phyloP scores from a whole-genome alignment of 2,113 vertebrate genomes.

The Chloropsis cyanopogon region DNA sequence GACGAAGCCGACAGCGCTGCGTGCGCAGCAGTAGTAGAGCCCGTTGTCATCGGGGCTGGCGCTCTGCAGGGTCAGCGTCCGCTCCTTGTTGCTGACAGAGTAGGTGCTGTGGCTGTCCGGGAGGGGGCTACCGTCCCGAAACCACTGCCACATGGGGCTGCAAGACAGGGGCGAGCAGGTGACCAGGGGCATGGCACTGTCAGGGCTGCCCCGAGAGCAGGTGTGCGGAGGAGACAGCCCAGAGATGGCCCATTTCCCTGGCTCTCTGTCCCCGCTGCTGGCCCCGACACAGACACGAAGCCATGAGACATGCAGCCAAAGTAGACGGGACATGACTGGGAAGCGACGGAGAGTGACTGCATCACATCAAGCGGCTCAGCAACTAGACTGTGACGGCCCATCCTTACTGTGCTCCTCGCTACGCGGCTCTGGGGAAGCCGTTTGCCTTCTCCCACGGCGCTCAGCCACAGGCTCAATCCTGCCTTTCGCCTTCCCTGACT shows the following conservation, averaged over 20 bases:
- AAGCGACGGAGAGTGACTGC: slow-evolving; percentile 48
- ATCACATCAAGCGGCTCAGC: slow-evolving; percentile 40
- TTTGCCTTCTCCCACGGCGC: slow-evolving; percentile 36
- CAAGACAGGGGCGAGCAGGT: not conserved
- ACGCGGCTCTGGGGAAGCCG: slow-evolving; percentile 6
- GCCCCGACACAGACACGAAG: slow-evolving; percentile 32
- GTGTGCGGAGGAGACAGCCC: not conserved
- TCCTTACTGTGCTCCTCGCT: slow-evolving; percentile 64
- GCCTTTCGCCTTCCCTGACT: slow-evolving; percentile 37
- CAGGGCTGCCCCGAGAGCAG: not conserved
- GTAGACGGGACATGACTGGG: slow-evolving; percentile 20
- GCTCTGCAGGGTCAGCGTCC: slow-evolving; percentile 81
- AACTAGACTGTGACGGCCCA: not conserved
- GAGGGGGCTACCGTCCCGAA: slow-evolving; percentile 78
- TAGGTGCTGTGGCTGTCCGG: slow-evolving; percentile 74
- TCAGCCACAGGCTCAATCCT: slow-evolving; percentile 53
- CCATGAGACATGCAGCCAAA: slow-evolving; percentile 57
- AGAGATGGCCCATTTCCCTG: slow-evolving; percentile 12
- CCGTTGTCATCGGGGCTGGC: slow-evolving; percentile 85
- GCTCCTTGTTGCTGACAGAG: slow-evolving; percentile 87
- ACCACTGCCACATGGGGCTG: slow-evolving; percentile 93
- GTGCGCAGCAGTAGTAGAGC: slow-evolving; percentile 90
- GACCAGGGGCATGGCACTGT: not conserved
- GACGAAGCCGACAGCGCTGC: slow-evolving; percentile 81
- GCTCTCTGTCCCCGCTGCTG: not conserved